A percentile compares a stretch with the other conserved stretches of the same genome.
Conservation (phyloP, 2,888 invertebrate species). For the Pherbina coryleti region DNA sequence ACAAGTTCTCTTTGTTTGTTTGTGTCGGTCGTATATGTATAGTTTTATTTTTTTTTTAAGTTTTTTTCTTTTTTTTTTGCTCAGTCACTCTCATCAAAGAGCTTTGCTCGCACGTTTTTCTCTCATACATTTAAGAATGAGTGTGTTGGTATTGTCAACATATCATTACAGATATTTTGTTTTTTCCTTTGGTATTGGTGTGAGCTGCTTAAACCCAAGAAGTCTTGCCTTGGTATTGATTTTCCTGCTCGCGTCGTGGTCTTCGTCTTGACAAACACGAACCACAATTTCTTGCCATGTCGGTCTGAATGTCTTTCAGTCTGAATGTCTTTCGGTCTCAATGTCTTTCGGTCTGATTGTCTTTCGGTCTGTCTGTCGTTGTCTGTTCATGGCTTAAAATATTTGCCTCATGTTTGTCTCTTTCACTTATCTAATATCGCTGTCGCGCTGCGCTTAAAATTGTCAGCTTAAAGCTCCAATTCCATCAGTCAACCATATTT, state of each 20-base stretch:
- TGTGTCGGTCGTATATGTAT: not conserved
- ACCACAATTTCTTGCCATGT: constrained; percentile 4
- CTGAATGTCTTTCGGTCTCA: too few species aligned
- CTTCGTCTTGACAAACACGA: constrained; percentile 6
- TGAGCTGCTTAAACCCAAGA: not conserved
- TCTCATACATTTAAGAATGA: not conserved
- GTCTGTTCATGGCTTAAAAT: not conserved
- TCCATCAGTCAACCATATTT: constrained; percentile 33
- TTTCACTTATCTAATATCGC: not conserved
- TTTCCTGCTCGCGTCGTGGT: not conserved
- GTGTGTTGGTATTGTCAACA: not conserved
- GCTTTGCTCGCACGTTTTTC: constrained; percentile 7
- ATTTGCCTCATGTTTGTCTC: constrained; percentile 6
- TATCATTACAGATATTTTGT: not conserved
- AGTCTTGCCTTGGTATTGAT: constrained; percentile 19
- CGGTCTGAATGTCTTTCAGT: too few species aligned
- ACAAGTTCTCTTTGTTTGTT: constrained; percentile 16
- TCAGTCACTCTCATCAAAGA: not conserved
- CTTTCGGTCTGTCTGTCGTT: not conserved
- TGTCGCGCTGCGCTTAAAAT: constrained; percentile 8
- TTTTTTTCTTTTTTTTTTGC: not conserved
- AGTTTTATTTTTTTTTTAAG: not conserved
- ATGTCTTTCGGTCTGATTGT: too few species aligned
- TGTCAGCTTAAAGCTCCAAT: constrained; percentile 31
- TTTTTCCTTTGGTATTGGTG: not conserved